Percentiles rank a stretch among this genome's conserved stretches.
phyloP scores from a whole-genome alignment of 30 jellyfish, hydroid and myxozoan genomes.

The Hydra vulgaris region DNA sequence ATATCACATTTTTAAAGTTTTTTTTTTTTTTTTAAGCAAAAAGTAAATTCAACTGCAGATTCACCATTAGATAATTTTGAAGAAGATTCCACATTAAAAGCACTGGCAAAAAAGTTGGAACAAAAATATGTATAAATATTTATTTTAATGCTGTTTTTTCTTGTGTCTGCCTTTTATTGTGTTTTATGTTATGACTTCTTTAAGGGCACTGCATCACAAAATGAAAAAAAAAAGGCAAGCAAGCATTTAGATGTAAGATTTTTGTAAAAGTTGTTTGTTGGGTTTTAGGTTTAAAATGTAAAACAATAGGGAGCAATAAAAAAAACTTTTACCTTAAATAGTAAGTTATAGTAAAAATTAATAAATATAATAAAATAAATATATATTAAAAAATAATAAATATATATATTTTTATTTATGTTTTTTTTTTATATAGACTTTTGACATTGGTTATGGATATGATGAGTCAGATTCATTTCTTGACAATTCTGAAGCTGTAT shows the following conservation, averaged over 20 bases:
- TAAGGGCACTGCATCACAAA: slow-evolving; percentile 1
- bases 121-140: slow-evolving; percentile 63
- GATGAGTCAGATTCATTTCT: slow-evolving; percentile 89
- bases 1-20: neutral
- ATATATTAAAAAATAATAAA: too few relatives aligned
- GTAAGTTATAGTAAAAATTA: too few relatives aligned
- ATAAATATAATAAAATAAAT: too few relatives aligned
- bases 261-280: too few relatives aligned
- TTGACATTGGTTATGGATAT: slow-evolving; percentile 95
- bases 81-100: slow-evolving; percentile 13
- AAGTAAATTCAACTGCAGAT: neutral
- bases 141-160: neutral
- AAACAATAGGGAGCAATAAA: too few relatives aligned
- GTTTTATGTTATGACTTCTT: neutral
- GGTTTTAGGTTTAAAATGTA: too few relatives aligned
- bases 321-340: too few relatives aligned
- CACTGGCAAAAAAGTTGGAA: slow-evolving; percentile 84
- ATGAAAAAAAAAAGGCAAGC: slow-evolving; percentile 2
- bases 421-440: neutral
- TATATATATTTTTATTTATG: neutral
- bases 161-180: neutral
- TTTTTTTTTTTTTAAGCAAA: neutral
- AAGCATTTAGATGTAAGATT: neutral
- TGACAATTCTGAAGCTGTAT: slow-evolving; percentile 95
- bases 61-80: neutral